Percentiles rank a stretch among this genome's conserved stretches.
These are phyloP conservation scores for Sesia apiformis DNA, from an alignment of 2,888 invertebrate genomes.

Conservation along the genomic window DNA sequence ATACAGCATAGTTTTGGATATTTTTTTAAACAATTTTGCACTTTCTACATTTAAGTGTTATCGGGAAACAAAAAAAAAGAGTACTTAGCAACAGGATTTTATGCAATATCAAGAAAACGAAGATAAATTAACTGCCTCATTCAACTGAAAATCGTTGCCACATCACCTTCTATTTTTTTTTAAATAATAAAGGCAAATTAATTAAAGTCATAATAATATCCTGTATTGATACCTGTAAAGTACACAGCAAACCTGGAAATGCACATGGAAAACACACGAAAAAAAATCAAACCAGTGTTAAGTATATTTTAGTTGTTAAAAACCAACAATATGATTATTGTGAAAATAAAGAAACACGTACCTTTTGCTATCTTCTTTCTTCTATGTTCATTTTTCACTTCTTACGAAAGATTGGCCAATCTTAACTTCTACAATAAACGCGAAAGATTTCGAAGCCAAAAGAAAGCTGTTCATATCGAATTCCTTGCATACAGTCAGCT, in stretches of 20 bases:
- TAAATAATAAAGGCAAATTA: too few species aligned
- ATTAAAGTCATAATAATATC: neutral
- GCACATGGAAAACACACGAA: slow-evolving; percentile 55
- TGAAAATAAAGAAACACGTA: slow-evolving; percentile 38
- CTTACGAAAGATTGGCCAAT: slow-evolving; percentile 59
- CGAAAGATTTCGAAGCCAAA: slow-evolving; percentile 45
- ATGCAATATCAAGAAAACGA: too few species aligned
- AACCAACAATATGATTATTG: slow-evolving; percentile 16
- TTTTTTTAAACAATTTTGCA: too few species aligned
- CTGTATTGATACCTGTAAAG: slow-evolving; percentile 66
- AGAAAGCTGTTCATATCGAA: slow-evolving; percentile 37
- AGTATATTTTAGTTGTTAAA: slow-evolving; percentile 35
- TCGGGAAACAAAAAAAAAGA: too few species aligned
- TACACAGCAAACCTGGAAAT: slow-evolving; percentile 48
- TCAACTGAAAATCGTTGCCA: too few species aligned
- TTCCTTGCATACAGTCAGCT: slow-evolving; percentile 5
- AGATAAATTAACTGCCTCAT: too few species aligned
- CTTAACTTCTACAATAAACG: slow-evolving; percentile 44
- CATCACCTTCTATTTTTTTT: too few species aligned
- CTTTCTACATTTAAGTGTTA: too few species aligned
- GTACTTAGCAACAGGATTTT: too few species aligned
- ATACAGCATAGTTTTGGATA: too few species aligned
- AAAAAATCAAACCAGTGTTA: slow-evolving; percentile 33
- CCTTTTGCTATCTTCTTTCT: slow-evolving; percentile 26
- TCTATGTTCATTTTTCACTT: slow-evolving; percentile 32